Base-by-base conservation (phyloP, 1,140 invertebrate genomes). In the Coelopa frigida region DNA sequence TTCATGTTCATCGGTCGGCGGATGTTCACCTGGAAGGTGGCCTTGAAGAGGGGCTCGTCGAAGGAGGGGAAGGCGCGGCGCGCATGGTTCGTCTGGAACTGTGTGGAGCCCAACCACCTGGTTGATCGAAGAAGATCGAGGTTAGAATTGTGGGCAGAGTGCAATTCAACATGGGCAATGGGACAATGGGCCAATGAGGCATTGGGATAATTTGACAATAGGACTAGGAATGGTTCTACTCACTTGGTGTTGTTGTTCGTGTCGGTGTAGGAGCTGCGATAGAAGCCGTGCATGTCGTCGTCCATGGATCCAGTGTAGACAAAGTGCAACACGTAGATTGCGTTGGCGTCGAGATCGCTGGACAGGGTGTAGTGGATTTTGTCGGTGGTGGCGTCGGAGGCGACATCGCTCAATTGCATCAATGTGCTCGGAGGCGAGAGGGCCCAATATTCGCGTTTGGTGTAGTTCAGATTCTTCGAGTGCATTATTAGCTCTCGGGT, bases 61-160 rank as follows among this genome's bases (percentile, higher is more conserved):
- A 90, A 93, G 58, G 87, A 91, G 3, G 91, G 91, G 58, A 94
- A 94, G 0, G 86, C 87, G 53, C 79, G 73, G 23, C 91, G 75
- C 1, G 91, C 90, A 54, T 85, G 78, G 7, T 80, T 78, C 1
- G 87, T 84, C 55, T 92, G 79, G 59, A 94, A 92, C 55, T 94
- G 87, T 1, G 88, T 89, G 2, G 80, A 78, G 1, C 73, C 81
- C 50, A 84, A 63, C 75, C 78, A 80, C 58, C 82, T 81, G 43
- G n/a, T n/a, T n/a, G n/a, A n/a, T n/a, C n/a, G 31, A 70, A 70
- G 40, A 14, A 31, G 24, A 48, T 11, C n/a, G n/a, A n/a, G n/a
- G n/a, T n/a, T n/a, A n/a, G n/a, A n/a, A n/a, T n/a, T n/a, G n/a
- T n/a, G n/a, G n/a, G n/a, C n/a, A n/a, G n/a, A n/a, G n/a, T n/a